Evolutionary conservation across 2,888 invertebrate species (phyloP).

Genomic region (Drosophila cracens): DNA sequence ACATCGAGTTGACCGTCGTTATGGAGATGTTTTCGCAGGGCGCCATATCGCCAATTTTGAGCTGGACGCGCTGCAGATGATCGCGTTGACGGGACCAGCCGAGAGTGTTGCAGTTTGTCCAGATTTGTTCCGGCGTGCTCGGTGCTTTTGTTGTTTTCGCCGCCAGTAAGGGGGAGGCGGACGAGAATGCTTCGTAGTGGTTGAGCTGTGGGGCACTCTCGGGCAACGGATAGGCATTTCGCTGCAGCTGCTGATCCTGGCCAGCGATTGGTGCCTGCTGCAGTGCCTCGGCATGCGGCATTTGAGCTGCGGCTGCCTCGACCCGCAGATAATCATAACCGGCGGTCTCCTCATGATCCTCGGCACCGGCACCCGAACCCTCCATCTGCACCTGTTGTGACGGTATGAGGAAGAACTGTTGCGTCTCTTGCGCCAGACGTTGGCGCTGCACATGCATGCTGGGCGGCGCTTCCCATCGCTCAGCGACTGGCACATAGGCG

Average conservation of each 20-base stretch:
- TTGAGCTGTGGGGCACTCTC: constrained; percentile 83
- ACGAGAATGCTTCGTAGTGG: constrained; percentile 64
- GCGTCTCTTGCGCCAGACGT: constrained; percentile 79
- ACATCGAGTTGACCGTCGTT: constrained; percentile 92
- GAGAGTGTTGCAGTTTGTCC: constrained; percentile 91
- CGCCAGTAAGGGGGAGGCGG: constrained; percentile 22
- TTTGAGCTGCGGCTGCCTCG: constrained; percentile 70
- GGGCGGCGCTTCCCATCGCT: constrained; percentile 73
- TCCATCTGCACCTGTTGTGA: constrained; percentile 58
- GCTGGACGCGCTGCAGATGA: constrained; percentile 92
- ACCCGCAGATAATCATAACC: constrained; percentile 63
- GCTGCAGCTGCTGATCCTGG: constrained; percentile 18
- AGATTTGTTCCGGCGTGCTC: constrained; percentile 70
- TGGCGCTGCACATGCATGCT: constrained; percentile 49
- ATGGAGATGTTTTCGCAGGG: constrained; percentile 94
- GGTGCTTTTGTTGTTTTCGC: constrained; percentile 33
- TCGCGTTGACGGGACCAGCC: constrained; percentile 95
- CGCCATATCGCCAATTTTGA: constrained; percentile 91
- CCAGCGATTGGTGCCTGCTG: constrained; percentile 47
- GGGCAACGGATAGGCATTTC: constrained; percentile 82
- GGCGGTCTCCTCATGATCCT: constrained; percentile 30
- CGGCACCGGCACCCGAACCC: constrained; percentile 33
- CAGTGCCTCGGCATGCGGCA: constrained; percentile 83
- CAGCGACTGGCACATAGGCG: constrained; percentile 82
- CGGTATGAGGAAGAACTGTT: constrained; percentile 83